Base-by-base conservation (phyloP, 2,797 vertebrate genomes). In the Allobates femoralis region DNA sequence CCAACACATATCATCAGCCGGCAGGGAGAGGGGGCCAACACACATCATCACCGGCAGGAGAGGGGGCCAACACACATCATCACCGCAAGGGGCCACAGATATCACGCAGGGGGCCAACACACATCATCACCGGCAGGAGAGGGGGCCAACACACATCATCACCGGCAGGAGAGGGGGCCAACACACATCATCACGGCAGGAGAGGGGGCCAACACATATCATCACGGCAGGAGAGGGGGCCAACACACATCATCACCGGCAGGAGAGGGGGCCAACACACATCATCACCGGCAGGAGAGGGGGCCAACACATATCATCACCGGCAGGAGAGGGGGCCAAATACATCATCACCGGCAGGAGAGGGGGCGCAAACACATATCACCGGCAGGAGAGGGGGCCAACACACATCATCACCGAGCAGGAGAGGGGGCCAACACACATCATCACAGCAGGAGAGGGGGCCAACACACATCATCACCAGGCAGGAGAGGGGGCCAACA, bases 1-100 rank as follows among this genome's bases (percentile, higher is more conserved):
- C 84, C n/a, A 60, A 75, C 4, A 50, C 60, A 56, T 79, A 23
- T 83, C 51, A 79, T 32, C 64, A n/a, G n/a, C n/a, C n/a, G n/a
- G n/a, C n/a, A n/a, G n/a, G n/a, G n/a, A n/a, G n/a, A n/a, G n/a
- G n/a, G n/a, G n/a, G n/a, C n/a, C n/a, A n/a, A n/a, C n/a, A n/a
- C n/a, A n/a, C n/a, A n/a, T 71, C 34, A 41, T n/a, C 32, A n/a
- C 19, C 8, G 11, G 21, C 62, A 30, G 46, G 41, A 37, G 30
- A n/a, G 53, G 69, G 41, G 53, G 53, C 84, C n/a, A 60, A 75
- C 4, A 50, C 60, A 56, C 76, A 23, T 83, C 51, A 79, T 32
- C 64, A n/a, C 76, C 34, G n/a, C n/a, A n/a, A n/a, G n/a, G n/a
- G n/a, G n/a, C n/a, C n/a, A n/a, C n/a, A n/a, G n/a, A n/a, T n/a